Evolutionary conservation across 53 echinoderm and acorn worm genomes (phyloP).

Genomic region (Crossaster papposus): DNA sequence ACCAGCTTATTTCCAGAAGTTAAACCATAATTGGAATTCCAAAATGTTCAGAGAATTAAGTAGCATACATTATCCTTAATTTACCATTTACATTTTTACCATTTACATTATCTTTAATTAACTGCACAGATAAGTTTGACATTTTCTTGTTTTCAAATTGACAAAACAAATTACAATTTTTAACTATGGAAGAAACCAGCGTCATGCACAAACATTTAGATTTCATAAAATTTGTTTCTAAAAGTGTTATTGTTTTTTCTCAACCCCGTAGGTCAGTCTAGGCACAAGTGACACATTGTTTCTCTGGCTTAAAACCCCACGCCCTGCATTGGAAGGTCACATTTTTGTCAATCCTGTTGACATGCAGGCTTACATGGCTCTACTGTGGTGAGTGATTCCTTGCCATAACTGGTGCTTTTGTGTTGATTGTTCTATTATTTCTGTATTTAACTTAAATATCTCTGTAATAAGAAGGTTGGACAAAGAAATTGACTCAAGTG

Average conservation of each 20-base stretch:
- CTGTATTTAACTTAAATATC: not conserved
- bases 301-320: constrained; percentile 87
- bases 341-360: constrained; percentile 95
- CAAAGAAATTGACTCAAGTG: no score
- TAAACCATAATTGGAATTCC: no score
- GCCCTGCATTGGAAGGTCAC: constrained; percentile 93
- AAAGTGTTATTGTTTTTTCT: not conserved
- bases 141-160: no score
- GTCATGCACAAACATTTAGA: not conserved
- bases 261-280: constrained; percentile 72
- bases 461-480: no score
- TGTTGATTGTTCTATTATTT: not conserved
- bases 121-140: no score
- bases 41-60: no score
- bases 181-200: not conserved
- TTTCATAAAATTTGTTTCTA: not conserved
- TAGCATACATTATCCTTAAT: no score
- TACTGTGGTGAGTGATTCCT: constrained; percentile 74
- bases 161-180: no score
- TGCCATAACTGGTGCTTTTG: not conserved
- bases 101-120: no score
- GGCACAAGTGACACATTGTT: constrained; percentile 96
- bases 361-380: constrained; percentile 83
- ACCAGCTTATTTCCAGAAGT: no score
- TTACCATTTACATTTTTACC: no score